Evolutionary conservation across 2,797 vertebrate genomes (phyloP), one percentile per base, ranked within the genome.

Genomic region (Syngnathus rostellatus): DNA sequence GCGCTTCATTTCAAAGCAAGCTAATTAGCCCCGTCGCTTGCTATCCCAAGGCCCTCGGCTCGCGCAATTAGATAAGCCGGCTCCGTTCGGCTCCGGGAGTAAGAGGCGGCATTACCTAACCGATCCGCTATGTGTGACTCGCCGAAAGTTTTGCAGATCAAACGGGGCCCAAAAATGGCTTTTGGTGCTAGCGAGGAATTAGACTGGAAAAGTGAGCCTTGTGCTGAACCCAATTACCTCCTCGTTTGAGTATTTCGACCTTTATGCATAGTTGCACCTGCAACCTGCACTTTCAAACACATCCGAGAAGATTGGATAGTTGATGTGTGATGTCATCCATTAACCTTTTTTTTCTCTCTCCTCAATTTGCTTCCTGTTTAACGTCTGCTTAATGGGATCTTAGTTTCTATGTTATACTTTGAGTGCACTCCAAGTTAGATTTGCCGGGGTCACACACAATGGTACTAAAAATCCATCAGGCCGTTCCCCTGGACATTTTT

Each of bases 1-100:
- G 85, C 81, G 82, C 72, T 86, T 81, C 64, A 83, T 90, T 89
- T 90, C 87, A 89, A 89, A 89, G 87, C 72, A 67, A 73, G 78
- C 81, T 89, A 88, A 89, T 90, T 88, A 89, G 84, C 78, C 83
- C 73, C 76, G 59, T 78, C 82, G 68, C 54, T 45, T 43, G 11
- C 50, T 79, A 77, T 85, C 78, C 83, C 81, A 72, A 72, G 81
- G 85, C 81, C 82, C 43, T 69, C 77, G 80, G 80, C 83, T 81
- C 77, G 75, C 69, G 86, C 79, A 87, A 83, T 87, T 85, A 86
- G 86, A 89, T 88, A 87, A 85, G 81, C 80, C 75, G 72, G 68
- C 73, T 84, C 78, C 71, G 75, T 77, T 79, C 74, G 39, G 70
- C 82, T 86, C 77, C 68, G n/a, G 55, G 55, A 58, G 39, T 37